phyloP scores from a whole-genome alignment of 2,888 invertebrate genomes.

The Mylabris sibirica region DNA sequence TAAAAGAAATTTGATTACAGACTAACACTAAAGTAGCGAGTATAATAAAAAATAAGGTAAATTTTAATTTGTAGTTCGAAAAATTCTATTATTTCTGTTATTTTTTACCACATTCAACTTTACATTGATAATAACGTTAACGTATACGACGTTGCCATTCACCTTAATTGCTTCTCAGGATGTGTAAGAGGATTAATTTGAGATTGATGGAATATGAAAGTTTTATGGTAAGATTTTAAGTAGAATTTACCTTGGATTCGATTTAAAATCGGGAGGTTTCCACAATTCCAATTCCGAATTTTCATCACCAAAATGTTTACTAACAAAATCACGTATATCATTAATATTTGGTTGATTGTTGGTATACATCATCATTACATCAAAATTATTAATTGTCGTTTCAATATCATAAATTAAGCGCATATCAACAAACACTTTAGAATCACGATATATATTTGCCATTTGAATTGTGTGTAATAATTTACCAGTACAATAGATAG shows the following conservation, averaged over 20 bases:
- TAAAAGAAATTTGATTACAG: too few relatives aligned
- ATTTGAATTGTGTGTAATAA: slow-evolving; percentile 77
- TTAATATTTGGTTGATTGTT: slow-evolving; percentile 62
- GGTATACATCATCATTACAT: slow-evolving; percentile 63
- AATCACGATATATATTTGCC: slow-evolving; percentile 74
- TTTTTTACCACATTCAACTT: too few relatives aligned
- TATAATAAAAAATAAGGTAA: too few relatives aligned
- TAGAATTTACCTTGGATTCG: slow-evolving; percentile 62
- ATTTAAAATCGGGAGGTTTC: slow-evolving; percentile 67
- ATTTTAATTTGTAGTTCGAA: too few relatives aligned
- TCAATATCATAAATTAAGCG: slow-evolving; percentile 69
- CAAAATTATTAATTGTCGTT: slow-evolving; percentile 67
- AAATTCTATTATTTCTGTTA: too few relatives aligned
- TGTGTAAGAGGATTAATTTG: too few relatives aligned
- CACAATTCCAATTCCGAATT: slow-evolving; percentile 68
- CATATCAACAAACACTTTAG: slow-evolving; percentile 86
- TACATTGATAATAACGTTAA: too few relatives aligned
- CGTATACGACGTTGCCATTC: too few relatives aligned
- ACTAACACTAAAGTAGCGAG: too few relatives aligned
- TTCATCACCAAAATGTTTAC: slow-evolving; percentile 65
- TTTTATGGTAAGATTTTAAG: too few relatives aligned
- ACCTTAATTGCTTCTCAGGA: too few relatives aligned
- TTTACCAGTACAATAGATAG: slow-evolving; percentile 78
- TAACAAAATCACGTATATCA: slow-evolving; percentile 65
- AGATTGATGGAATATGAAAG: too few relatives aligned